Evolutionary conservation across 92 coral and sea anemone genomes (phyloP).

Genomic region (Siderastrea siderea): DNA sequence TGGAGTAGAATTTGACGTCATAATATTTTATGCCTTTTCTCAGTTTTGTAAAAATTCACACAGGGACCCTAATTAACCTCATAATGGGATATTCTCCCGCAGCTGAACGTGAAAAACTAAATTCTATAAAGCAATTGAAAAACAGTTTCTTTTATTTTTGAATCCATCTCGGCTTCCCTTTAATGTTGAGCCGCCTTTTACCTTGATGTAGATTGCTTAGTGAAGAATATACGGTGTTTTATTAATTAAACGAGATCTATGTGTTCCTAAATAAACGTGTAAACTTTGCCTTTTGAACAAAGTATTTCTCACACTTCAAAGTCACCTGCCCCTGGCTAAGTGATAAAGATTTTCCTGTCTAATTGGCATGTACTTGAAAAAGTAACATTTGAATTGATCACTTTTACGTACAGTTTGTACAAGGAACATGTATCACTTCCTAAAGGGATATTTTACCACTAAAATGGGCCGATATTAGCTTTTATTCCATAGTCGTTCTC

Average conservation of each 20-base stretch:
- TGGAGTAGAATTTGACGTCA: slow-evolving; percentile 45
- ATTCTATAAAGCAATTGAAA: slow-evolving; percentile 8
- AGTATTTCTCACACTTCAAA: slow-evolving; percentile 11
- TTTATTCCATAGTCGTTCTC: slow-evolving; percentile 11
- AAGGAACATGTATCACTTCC: slow-evolving; percentile 24
- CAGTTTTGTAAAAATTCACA: background rate
- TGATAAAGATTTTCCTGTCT: slow-evolving; percentile 12
- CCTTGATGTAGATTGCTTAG: slow-evolving; percentile 21
- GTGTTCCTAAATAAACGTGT: slow-evolving; percentile 41
- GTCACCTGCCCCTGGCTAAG: slow-evolving; percentile 39
- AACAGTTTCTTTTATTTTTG: slow-evolving; percentile 5
- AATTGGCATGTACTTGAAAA: slow-evolving; percentile 44
- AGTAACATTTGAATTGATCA: slow-evolving; percentile 45
- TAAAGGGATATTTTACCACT: slow-evolving; percentile 27
- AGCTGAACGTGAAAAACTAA: slow-evolving; percentile 35
- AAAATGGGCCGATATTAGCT: slow-evolving; percentile 37
- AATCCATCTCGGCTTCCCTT: slow-evolving; percentile 7
- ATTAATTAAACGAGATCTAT: slow-evolving; percentile 42
- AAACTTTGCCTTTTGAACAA: slow-evolving; percentile 47
- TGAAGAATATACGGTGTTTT: slow-evolving; percentile 34
- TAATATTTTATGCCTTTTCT: slow-evolving; percentile 3
- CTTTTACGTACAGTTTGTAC: slow-evolving; percentile 45
- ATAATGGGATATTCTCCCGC: slow-evolving; percentile 10
- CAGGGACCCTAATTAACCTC: slow-evolving; percentile 21
- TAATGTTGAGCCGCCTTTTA: slow-evolving; percentile 6